Conservation (phyloP, 2,888 invertebrate genomes). For the Cynaeus angustus region DNA sequence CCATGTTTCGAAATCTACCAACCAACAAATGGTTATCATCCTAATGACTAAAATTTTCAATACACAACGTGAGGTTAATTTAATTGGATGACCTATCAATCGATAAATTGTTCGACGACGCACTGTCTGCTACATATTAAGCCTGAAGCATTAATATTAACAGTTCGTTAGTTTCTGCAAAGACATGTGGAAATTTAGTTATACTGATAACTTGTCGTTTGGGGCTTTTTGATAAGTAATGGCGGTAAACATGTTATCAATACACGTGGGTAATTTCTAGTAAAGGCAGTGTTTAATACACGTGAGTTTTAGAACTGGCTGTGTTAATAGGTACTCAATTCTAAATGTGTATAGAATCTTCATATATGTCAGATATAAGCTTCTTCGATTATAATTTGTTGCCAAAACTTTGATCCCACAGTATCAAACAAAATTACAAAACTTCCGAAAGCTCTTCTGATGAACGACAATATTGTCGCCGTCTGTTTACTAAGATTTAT, state of each 20-base stretch:
- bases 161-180: too few species aligned
- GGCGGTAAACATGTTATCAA: too few species aligned
- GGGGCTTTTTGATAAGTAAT: too few species aligned
- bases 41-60: conserved; percentile 28
- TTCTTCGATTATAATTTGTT: not conserved
- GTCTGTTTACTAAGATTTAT: conserved; percentile 3
- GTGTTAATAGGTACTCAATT: too few species aligned
- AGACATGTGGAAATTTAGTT: too few species aligned
- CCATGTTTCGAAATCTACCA: not conserved
- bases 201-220: too few species aligned
- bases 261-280: too few species aligned
- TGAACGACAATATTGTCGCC: conserved; percentile 10
- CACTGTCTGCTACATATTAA: too few species aligned
- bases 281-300: too few species aligned
- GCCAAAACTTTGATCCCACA: conserved; percentile 6
- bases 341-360: conserved; percentile 1
- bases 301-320: too few species aligned
- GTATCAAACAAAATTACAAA: conserved; percentile 6
- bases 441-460: not conserved
- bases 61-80: conserved; percentile 33
- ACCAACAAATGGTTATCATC: conserved; percentile 3
- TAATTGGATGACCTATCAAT: conserved; percentile 36
- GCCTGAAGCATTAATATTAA: too few species aligned
- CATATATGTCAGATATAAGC: too few species aligned
- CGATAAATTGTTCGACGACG: conserved; percentile 25